Evolutionary conservation across 1,140 invertebrate genomes (phyloP), one percentile per base, ranked within the genome.

Genomic region (Drosophila guanche): DNA sequence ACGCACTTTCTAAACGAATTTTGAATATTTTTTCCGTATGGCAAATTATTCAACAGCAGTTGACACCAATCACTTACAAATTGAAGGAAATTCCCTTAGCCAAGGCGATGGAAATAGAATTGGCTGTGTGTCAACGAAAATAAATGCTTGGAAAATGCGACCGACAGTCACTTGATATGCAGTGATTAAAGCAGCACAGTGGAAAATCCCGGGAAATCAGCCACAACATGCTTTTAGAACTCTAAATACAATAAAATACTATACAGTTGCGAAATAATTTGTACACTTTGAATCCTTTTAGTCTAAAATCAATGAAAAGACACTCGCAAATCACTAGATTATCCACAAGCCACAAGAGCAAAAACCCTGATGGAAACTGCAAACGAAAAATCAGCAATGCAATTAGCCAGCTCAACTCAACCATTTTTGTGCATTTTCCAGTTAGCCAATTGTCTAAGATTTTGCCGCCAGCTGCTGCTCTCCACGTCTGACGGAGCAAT

Each of bases 391-490:
- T 52, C 59, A 33, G 23, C 41, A 25, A 4, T 33, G 68, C 66
- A 83, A 84, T 84, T 84, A 78, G 74, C 68, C 40, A 42, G 48
- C n/a, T 25, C 51, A 42, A 56, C n/a, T 33, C 51, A 48, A 68
- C 22, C 33, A 53, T 63, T 59, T 61, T 42, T 63, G 46, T 51
- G 43, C 55, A 63, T 76, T 63, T 29, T 25, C 14, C 41, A 43
- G 25, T 77, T 73, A 48, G 5, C 33, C 53, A 56, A 53, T 70
- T 76, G 40, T 53, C 61, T 57, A 25, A 10, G 46, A 47, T 71
- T 65, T 75, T 46, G 20, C 27, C 27, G 62, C 42, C 62, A 68
- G 65, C 23, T 55, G 48, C 48, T 67, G 50, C 53, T 61, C 53
- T 61, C 42, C 48, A 48, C 53, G 33, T 61, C 61, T 63, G 62